Evolutionary conservation across 2,797 vertebrate species (phyloP).

Genomic region (Phalloptychus januarius): DNA sequence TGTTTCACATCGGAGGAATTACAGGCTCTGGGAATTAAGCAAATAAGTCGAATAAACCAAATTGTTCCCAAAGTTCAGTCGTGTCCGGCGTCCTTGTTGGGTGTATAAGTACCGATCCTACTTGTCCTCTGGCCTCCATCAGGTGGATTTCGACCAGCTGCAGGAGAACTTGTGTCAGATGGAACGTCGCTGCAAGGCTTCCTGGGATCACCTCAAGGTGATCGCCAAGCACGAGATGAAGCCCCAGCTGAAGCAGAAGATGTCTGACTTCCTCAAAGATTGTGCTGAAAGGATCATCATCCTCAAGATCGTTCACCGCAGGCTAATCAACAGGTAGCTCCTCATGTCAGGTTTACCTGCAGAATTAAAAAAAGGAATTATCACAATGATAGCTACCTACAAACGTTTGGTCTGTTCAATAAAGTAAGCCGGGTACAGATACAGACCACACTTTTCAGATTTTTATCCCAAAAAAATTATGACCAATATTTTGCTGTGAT

Average conservation of each 20-base stretch:
- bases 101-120: too few species aligned
- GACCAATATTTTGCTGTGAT: too few species aligned
- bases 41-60: not conserved
- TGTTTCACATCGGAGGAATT: not conserved
- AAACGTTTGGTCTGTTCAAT: not conserved
- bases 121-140: slow-evolving; percentile 22
- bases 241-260: slow-evolving; percentile 90
- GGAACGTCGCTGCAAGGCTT: slow-evolving; percentile 94
- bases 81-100: not conserved
- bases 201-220: slow-evolving; percentile 95
- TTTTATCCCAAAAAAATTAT: not conserved
- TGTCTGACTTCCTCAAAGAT: slow-evolving; percentile 95
- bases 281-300: slow-evolving; percentile 94
- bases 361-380: not conserved
- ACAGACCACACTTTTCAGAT: not conserved
- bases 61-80: not conserved
- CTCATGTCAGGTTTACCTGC: too few species aligned
- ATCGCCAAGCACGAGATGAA: slow-evolving; percentile 97
- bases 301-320: slow-evolving; percentile 91
- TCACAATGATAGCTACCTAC: not conserved
- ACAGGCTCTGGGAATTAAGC: not conserved
- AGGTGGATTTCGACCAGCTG: slow-evolving; percentile 96
- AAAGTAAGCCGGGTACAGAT: not conserved
- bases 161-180: slow-evolving; percentile 93
- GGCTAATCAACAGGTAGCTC: slow-evolving; percentile 91